Evolutionary conservation across 2,797 vertebrate genomes (phyloP), one percentile per base, ranked within the genome.

Genomic region (Xenentodon cancila): DNA sequence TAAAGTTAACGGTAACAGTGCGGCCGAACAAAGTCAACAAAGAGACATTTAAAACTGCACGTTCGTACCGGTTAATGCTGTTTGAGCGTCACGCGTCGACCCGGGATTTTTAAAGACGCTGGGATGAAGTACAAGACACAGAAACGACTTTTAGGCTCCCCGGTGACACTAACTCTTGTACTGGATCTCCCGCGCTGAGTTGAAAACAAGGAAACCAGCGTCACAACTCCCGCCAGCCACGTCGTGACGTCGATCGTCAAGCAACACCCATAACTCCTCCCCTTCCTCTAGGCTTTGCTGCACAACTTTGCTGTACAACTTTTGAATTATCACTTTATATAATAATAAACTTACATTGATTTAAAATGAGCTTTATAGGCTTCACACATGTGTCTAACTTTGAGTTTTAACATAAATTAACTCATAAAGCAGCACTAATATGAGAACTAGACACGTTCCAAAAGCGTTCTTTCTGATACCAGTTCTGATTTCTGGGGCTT

Each of bases 161-260:
- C 5, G 7, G 1, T 19, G 16, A 2, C 47, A 25, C 20, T 37
- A 2, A 8, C 0, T 47, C 57, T 57, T 59, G 55, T 53, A 53
- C 79, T 59, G n/a, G 69, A 86, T 80, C 84, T 94, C 93, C 92
- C 92, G 93, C 94, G 92, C 90, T 87, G 71, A 34, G 64, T 83
- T 71, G 48, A 76, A 88, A 85, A 88, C 83, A 87, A 81, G 79
- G 84, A 84, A 87, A 37, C 45, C 0, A 0, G 53, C 79, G 83
- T 84, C 51, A 67, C 69, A 1, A 50, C 84, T 92, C 90, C 91
- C 91, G 89, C 89, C 87, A 68, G 52, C 63, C 43, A 86, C 91
- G 92, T 92, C 44, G 84, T 76, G 79, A 88, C 88, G 89, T 42
- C 54, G 1, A 0, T 0, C 2, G 0, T 4, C 1, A 54, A 64